phyloP scores from a whole-genome alignment of 2,888 invertebrate species.

The Smittia sp. region DNA sequence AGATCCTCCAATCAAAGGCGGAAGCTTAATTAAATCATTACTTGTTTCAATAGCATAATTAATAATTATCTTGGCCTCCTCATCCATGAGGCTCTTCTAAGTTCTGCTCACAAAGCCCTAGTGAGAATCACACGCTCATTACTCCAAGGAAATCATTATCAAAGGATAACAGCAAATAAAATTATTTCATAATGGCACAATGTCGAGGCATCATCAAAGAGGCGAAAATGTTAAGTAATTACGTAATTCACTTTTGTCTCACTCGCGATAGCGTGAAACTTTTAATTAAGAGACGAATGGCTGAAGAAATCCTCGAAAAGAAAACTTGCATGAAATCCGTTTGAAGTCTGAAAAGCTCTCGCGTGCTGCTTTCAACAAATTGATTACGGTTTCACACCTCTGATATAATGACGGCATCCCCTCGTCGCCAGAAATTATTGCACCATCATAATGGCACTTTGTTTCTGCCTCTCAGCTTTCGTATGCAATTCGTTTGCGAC shows the following conservation, averaged over 20 bases:
- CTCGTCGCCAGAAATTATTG: background rate
- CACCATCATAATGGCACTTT: constrained; percentile 27
- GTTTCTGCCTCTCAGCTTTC: background rate
- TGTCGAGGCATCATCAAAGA: constrained; percentile 13
- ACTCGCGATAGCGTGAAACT: constrained; percentile 26
- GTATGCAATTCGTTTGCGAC: background rate
- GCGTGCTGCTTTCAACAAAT: constrained; percentile 16
- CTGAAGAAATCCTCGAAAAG: background rate
- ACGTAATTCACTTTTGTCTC: constrained; percentile 20
- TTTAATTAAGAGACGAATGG: constrained; percentile 29
- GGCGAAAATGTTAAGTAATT: constrained; percentile 24
- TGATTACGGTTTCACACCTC: constrained; percentile 38
- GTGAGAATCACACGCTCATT: too few species aligned
- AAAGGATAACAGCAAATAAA: background rate
- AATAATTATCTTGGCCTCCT: too few species aligned
- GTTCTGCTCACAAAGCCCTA: too few species aligned
- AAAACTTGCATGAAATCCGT: background rate
- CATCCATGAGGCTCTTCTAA: too few species aligned
- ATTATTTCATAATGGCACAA: background rate
- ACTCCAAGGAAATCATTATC: too few species aligned
- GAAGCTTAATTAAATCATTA: too few species aligned
- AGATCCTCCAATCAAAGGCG: too few species aligned
- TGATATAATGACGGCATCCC: background rate
- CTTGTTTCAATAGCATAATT: too few species aligned
- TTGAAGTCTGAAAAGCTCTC: constrained; percentile 32